phyloP scores from a whole-genome alignment of 2,113 vertebrate genomes.

The Piprites chloris region DNA sequence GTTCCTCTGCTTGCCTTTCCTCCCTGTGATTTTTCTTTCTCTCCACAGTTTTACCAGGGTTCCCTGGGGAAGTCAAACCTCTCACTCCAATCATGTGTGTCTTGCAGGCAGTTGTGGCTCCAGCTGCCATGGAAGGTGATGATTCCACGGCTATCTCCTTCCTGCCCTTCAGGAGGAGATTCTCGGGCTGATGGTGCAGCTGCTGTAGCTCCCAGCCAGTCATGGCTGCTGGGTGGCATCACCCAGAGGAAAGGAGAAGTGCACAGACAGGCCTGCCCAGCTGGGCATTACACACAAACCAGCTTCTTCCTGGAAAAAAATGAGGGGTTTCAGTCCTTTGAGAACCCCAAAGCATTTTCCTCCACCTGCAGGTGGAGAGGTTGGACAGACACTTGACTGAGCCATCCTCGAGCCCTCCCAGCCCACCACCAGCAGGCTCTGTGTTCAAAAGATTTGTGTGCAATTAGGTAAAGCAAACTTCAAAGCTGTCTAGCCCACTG shows the following conservation, averaged over 20 bases:
- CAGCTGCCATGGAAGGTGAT: not conserved
- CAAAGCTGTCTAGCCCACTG: not conserved
- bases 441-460: not conserved
- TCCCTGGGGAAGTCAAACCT: not conserved
- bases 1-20: conserved; percentile 3
- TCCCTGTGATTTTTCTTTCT: not conserved
- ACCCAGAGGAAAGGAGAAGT: conserved; percentile 14
- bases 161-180: not conserved
- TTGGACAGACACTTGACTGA: not conserved
- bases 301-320: not conserved
- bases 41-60: not conserved
- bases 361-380: not conserved
- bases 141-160: not conserved
- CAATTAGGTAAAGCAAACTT: not conserved
- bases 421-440: not conserved
- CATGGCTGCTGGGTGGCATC: not conserved
- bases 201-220: not conserved
- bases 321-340: not conserved
- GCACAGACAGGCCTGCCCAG: not conserved
- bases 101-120: not conserved
- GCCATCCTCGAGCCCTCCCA: not conserved
- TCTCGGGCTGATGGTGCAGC: not conserved
- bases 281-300: not conserved
- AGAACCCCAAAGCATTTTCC: not conserved
- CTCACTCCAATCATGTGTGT: not conserved